A percentile compares a stretch with the other conserved stretches of the same genome.
Conservation (phyloP, 2,888 invertebrate genomes). For the Drosophila pseudotakahashii region DNA sequence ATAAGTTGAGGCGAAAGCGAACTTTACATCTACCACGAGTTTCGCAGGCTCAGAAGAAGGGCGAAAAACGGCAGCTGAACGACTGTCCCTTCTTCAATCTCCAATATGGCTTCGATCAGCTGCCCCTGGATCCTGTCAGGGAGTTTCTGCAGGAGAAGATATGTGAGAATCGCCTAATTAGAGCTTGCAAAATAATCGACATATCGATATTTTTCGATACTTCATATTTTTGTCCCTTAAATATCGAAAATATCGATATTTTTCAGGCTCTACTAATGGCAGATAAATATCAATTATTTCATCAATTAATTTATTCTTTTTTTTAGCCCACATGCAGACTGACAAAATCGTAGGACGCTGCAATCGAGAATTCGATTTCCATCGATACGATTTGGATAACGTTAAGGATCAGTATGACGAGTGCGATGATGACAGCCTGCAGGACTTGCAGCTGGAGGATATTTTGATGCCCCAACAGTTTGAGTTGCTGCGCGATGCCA, state of each 20-base stretch:
- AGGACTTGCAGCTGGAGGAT: constrained; percentile 65
- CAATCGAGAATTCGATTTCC: constrained; percentile 81
- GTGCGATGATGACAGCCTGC: constrained; percentile 66
- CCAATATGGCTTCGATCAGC: constrained; percentile 80
- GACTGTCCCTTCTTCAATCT: constrained; percentile 83
- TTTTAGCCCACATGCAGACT: constrained; percentile 80
- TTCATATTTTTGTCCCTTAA: too few relatives aligned
- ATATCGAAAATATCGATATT: too few relatives aligned
- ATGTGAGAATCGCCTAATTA: constrained; percentile 57
- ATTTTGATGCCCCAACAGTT: constrained; percentile 81
- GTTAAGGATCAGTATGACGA: constrained; percentile 60
- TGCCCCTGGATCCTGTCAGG: constrained; percentile 83
- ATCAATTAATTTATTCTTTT: too few relatives aligned
- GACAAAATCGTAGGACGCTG: constrained; percentile 79
- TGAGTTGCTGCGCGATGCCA: constrained; percentile 77
- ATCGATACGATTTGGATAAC: constrained; percentile 70
- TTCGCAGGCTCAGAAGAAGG: constrained; percentile 41
- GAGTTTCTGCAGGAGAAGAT: constrained; percentile 79
- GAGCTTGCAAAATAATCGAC: too few relatives aligned
- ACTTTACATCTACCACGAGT: constrained; percentile 30
- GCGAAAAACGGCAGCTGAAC: constrained; percentile 71
- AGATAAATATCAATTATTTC: too few relatives aligned
- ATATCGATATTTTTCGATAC: too few relatives aligned
- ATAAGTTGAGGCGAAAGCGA: constrained; percentile 46
- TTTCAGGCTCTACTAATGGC: too few relatives aligned